Conservation (phyloP, 2,797 vertebrate species). For the Pangasius krempfi region DNA sequence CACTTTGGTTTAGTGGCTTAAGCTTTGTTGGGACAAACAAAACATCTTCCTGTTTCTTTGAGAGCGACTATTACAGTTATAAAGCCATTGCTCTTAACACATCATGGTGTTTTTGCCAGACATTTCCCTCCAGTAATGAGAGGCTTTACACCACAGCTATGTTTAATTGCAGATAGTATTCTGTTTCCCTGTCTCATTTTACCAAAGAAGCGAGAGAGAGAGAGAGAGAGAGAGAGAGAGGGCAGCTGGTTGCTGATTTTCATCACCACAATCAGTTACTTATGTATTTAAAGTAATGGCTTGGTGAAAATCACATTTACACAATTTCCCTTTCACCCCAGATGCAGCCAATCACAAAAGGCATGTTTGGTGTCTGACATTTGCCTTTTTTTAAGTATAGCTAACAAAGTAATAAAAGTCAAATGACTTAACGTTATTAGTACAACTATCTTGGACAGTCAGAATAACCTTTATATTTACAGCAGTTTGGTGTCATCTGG, state of each 20-base stretch:
- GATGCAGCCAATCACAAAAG: neutral
- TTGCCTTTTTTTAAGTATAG: neutral
- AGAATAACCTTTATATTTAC: neutral
- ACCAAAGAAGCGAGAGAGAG: slow-evolving; percentile 20
- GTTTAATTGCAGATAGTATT: slow-evolving; percentile 63
- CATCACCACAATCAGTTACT: slow-evolving; percentile 27
- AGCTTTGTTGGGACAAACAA: slow-evolving; percentile 21
- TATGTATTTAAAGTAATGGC: neutral
- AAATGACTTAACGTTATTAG: neutral
- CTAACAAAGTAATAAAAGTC: neutral
- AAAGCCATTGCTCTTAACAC: slow-evolving; percentile 16
- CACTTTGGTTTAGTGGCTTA: slow-evolving; percentile 12
- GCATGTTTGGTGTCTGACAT: neutral
- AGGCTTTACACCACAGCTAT: slow-evolving; percentile 61
- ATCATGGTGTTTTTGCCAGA: slow-evolving; percentile 51
- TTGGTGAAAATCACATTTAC: slow-evolving; percentile 14
- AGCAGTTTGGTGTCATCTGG: neutral
- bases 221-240: slow-evolving; percentile 1
- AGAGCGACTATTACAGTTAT: slow-evolving; percentile 19
- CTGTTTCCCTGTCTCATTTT: slow-evolving; percentile 28
- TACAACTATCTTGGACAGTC: neutral
- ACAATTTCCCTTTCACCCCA: neutral
- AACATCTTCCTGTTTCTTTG: slow-evolving; percentile 36
- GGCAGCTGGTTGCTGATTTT: slow-evolving; percentile 32
- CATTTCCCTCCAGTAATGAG: slow-evolving; percentile 44